Percentiles rank a stretch among this genome's conserved stretches.
These are phyloP conservation scores for Rhopilema esculentum DNA, from an alignment of 30 jellyfish, hydroid and myxozoan species.

Conservation along the genomic window DNA sequence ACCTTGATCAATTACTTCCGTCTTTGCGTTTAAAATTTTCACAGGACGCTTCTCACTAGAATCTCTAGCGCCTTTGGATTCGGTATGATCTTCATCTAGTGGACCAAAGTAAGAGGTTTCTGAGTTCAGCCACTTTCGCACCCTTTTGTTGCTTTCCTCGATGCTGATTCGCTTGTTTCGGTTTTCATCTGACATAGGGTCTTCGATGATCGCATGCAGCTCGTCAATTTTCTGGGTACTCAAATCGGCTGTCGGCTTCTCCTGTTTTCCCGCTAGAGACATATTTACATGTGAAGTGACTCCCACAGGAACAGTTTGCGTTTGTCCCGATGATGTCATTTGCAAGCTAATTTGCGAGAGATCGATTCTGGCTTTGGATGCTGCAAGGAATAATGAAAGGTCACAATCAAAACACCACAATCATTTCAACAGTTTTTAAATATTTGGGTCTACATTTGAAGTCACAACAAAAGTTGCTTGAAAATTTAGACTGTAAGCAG, in stretches of 20 bases:
- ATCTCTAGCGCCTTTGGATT: not conserved
- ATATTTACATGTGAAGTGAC: not conserved
- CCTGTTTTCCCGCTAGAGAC: not conserved
- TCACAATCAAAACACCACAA: not conserved
- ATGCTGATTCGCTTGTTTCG: slow-evolving; percentile 63
- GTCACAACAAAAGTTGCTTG: too few species aligned
- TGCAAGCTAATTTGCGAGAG: not conserved
- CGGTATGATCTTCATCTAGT: slow-evolving; percentile 49
- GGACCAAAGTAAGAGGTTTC: slow-evolving; percentile 75
- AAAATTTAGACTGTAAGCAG: too few species aligned
- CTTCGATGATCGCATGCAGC: slow-evolving; percentile 61
- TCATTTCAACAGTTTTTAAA: too few species aligned
- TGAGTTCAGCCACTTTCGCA: slow-evolving; percentile 88
- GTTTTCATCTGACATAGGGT: slow-evolving; percentile 59
- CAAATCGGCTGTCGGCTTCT: slow-evolving; percentile 1
- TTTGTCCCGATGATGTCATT: not conserved
- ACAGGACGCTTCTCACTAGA: not conserved
- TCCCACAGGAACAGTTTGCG: not conserved
- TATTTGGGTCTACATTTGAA: too few species aligned
- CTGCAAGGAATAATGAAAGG: not conserved
- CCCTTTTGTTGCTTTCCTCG: slow-evolving; percentile 86
- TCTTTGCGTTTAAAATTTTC: not conserved
- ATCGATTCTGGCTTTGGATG: not conserved
- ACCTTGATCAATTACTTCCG: slow-evolving; percentile 7
- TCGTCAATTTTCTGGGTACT: slow-evolving; percentile 23